Evolutionary conservation across 1,140 invertebrate species (phyloP), one percentile per base, ranked within the genome.

Genomic region (Pseudomyrmex dendroicus): DNA sequence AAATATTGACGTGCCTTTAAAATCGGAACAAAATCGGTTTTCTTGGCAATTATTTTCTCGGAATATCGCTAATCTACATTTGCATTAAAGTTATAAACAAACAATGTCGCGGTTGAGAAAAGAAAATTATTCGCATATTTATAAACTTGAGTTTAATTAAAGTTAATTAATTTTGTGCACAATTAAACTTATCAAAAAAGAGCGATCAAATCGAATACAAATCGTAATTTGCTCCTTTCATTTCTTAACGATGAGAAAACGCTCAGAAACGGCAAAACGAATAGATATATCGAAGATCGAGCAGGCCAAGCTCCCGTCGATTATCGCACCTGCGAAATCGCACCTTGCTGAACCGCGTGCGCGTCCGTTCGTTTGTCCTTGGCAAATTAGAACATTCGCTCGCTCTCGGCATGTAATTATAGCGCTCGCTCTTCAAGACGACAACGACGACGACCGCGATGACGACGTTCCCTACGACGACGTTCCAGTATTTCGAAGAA

Each of bases 311-410:
- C 74, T 50, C 46, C 20, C 74, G 52, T 78, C 74, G 70, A 74
- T 87, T 48, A 72, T 87, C 72, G 35, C 59, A 35, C 35, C 35
- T 35, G 35, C 35, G 35, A 35, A 35, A 35, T 35, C 35, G 35
- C 35, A 76, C 77, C 73, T 83, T 68, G 54, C 59, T 54, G 56
- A 78, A 66, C 73, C 76, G 50, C 17, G 13, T 17, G 17, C 20
- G 15, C 22, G 77, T 73, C 35, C 73, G 76, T 10, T 73, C 66
- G 57, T 66, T 73, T 84, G 90, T 86, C 91, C 91, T 92, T 92
- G 91, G 83, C 52, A 73, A 91, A 91, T 89, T 90, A 86, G 85
- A 92, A 91, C 88, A 90, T 90, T 91, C 90, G 90, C 88, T 86
- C 63, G 63, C 68, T 62, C 35, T 20, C 62, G 50, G 52, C 48